Conservation (phyloP, 2,113 vertebrate species). For the Cyanocitta stelleri region DNA sequence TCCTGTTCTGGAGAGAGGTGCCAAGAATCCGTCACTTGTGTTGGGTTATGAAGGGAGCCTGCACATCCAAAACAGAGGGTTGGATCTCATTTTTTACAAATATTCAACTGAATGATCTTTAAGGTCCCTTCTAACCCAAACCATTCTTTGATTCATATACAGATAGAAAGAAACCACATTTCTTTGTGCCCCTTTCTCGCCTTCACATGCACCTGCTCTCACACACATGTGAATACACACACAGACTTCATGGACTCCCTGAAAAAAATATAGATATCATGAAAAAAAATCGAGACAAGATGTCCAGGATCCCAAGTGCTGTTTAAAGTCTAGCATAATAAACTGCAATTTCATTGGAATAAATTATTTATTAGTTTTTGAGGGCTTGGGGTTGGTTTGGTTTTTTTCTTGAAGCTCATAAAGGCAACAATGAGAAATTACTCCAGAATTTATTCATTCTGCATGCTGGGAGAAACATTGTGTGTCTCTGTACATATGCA, state of each 20-base stretch:
- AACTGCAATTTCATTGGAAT: neutral
- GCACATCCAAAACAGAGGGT: neutral
- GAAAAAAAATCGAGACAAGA: neutral
- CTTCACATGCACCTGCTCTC: neutral
- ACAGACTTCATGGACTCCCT: neutral
- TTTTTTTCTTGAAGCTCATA: neutral
- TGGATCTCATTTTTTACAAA: neutral
- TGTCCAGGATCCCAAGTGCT: neutral
- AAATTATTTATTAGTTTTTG: conserved; percentile 17
- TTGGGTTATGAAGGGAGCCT: neutral
- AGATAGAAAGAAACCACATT: rapidly evolving
- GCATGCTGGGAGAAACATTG: neutral
- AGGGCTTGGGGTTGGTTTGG: rapidly evolving
- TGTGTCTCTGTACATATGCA: neutral
- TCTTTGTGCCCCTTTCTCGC: neutral
- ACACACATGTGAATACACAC: neutral
- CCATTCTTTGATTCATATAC: neutral
- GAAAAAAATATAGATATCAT: neutral
- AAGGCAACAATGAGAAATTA: conserved; percentile 26
- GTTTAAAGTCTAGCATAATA: neutral
- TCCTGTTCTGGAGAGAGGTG: neutral
- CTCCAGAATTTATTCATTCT: neutral
- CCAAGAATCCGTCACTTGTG: neutral
- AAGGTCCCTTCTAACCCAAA: neutral
- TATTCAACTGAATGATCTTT: neutral